phyloP scores from a whole-genome alignment of 2,797 vertebrate genomes.

The Psittacula echo region DNA sequence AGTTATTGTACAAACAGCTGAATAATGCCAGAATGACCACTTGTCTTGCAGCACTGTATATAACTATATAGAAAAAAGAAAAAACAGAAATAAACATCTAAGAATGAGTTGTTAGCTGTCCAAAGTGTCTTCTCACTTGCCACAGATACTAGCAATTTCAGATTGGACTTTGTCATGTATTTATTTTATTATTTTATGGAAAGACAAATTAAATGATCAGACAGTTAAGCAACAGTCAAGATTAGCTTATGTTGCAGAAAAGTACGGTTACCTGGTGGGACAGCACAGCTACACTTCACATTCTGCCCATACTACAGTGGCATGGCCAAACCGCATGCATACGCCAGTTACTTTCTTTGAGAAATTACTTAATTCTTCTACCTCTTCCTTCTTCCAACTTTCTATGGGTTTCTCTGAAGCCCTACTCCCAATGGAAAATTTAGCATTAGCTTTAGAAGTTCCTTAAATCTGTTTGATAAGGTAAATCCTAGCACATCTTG shows the following conservation, averaged over 20 bases:
- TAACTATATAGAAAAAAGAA: not conserved
- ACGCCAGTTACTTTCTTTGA: not conserved
- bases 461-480: not conserved
- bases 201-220: not conserved
- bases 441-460: not conserved
- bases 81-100: not conserved
- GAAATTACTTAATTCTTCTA: not conserved
- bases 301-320: not conserved
- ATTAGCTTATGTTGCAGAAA: not conserved
- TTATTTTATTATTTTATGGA: not conserved
- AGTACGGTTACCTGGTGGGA: not conserved
- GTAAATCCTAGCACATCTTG: not conserved
- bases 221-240: not conserved
- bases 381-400: not conserved
- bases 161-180: not conserved
- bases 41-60: not conserved
- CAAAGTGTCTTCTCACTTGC: not conserved
- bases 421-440: not conserved
- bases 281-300: fast-evolving
- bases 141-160: not conserved
- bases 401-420: not conserved
- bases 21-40: not conserved
- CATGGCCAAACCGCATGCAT: fast-evolving
- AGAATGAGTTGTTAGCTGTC: not conserved
- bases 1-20: not conserved